Conservation (phyloP, 2,113 vertebrate species). For the Thinocorus orbignyianus region DNA sequence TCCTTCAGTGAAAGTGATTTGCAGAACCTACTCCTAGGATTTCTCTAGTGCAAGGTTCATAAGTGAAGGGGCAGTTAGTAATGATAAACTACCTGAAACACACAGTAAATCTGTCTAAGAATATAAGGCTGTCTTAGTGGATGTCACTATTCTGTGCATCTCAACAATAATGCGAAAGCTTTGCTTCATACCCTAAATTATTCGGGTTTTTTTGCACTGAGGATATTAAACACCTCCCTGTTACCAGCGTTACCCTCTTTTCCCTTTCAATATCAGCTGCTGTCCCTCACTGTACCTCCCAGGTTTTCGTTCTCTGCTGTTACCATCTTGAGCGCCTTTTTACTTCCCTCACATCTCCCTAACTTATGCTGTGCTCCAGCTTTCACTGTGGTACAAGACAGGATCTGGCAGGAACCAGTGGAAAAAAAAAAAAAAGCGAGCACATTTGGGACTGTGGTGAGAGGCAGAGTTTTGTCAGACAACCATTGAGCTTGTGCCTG, state of each 20-base stretch:
- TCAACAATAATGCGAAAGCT: background rate
- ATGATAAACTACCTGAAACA: background rate
- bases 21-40: background rate
- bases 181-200: background rate
- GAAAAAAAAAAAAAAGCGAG: background rate
- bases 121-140: background rate
- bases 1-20: background rate
- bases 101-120: background rate
- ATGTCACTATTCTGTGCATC: rapidly evolving
- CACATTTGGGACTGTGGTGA: background rate
- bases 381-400: background rate
- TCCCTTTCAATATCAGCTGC: rapidly evolving
- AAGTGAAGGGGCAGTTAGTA: background rate
- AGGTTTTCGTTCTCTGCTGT: background rate
- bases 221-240: background rate
- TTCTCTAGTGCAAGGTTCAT: background rate
- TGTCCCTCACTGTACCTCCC: background rate
- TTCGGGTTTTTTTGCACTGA: background rate
- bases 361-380: background rate
- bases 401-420: background rate
- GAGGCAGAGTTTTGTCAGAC: background rate
- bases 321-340: background rate
- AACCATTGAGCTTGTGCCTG: background rate
- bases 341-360: background rate
- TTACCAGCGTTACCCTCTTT: background rate